These are phyloP conservation scores for Rallus crepitans DNA, from an alignment of 2,797 vertebrate genomes.

Conservation along the genomic window DNA sequence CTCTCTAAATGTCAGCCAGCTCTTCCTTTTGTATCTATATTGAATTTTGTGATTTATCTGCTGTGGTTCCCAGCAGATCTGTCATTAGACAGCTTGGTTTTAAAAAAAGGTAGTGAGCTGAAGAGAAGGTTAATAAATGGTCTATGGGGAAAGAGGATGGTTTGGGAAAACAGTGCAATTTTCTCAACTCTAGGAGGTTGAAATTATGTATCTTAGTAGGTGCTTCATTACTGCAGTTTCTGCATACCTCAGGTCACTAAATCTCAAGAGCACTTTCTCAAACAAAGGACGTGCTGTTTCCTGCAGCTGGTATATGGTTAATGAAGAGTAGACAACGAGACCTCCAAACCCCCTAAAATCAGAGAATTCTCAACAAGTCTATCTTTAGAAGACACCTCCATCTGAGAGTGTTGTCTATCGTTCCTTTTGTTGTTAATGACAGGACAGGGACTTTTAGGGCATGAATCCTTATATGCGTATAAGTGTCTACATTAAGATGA, in stretches of 20 bases:
- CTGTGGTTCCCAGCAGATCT: slow-evolving; percentile 1
- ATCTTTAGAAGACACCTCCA: background rate
- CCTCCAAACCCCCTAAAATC: background rate
- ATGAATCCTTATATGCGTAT: background rate
- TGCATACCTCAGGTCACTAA: background rate
- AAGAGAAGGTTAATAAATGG: background rate
- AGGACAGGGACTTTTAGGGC: background rate
- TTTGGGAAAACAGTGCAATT: background rate
- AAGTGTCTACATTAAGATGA: background rate
- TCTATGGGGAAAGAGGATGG: background rate
- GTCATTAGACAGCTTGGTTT: background rate
- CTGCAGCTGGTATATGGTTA: background rate
- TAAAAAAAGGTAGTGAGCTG: background rate
- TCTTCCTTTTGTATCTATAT: slow-evolving; percentile 3
- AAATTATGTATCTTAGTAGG: background rate
- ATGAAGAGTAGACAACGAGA: background rate
- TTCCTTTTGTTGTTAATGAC: background rate
- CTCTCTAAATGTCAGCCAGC: slow-evolving; percentile 43
- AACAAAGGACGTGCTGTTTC: background rate
- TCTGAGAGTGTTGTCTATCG: background rate
- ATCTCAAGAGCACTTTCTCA: background rate
- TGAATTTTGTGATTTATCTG: background rate
- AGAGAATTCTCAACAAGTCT: background rate
- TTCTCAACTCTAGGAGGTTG: background rate
- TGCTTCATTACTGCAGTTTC: background rate